Conservation (phyloP, 2,113 vertebrate genomes). For the Ibidorhyncha struthersii region DNA sequence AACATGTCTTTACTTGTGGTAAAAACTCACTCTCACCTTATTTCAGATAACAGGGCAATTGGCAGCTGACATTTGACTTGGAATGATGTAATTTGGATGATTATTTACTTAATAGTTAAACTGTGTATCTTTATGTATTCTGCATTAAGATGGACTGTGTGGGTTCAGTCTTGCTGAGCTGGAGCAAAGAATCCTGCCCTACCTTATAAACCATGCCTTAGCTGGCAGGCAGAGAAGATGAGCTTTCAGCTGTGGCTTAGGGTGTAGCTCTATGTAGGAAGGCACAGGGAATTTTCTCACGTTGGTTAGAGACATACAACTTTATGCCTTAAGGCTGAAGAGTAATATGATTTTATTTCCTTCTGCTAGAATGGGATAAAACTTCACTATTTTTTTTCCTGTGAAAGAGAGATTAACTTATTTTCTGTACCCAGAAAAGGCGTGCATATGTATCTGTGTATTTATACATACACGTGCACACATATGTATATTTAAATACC, state of each 20-base stretch:
- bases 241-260: slow-evolving; percentile 28
- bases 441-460: neutral
- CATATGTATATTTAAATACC: neutral
- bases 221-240: slow-evolving; percentile 4
- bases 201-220: neutral
- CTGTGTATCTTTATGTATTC: neutral
- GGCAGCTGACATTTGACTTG: slow-evolving; percentile 14
- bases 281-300: slow-evolving; percentile 49
- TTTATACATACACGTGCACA: neutral
- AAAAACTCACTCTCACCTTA: neutral
- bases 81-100: neutral
- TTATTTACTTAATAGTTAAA: slow-evolving; percentile 35
- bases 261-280: slow-evolving; percentile 44
- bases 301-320: neutral
- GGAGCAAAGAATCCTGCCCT: neutral
- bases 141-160: slow-evolving; percentile 33
- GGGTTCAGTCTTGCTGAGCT: neutral
- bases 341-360: neutral
- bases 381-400: neutral
- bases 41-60: slow-evolving; percentile 27
- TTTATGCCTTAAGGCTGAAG: slow-evolving; percentile 7
- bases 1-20: slow-evolving; percentile 35
- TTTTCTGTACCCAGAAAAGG: neutral
- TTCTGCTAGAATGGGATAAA: neutral
- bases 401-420: neutral